Evolutionary conservation across 2,113 vertebrate species (phyloP).

Genomic region (Paradisaea rubra): DNA sequence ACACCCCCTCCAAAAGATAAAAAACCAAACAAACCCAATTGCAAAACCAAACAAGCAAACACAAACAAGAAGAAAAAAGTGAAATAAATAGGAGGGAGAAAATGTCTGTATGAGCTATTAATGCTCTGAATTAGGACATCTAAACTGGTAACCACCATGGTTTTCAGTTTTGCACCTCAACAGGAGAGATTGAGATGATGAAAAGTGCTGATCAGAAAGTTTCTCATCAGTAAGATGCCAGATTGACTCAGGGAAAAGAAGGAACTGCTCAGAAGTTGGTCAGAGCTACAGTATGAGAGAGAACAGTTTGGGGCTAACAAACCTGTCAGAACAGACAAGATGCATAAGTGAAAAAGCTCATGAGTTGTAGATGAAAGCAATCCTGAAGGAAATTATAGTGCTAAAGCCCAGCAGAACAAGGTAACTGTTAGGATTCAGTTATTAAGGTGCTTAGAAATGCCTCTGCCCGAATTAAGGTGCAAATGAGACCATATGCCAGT

Average conservation of each 20-base stretch:
- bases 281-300: background rate
- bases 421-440: background rate
- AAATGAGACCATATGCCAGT: too few species aligned
- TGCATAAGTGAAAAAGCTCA: background rate
- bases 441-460: too few species aligned
- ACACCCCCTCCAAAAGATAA: background rate
- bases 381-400: background rate
- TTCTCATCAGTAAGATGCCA: background rate
- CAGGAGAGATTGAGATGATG: background rate
- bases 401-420: background rate
- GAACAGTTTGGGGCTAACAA: background rate
- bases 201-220: background rate
- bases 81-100: background rate
- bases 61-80: background rate
- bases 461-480: too few species aligned
- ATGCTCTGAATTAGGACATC: background rate
- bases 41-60: background rate
- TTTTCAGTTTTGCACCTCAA: background rate
- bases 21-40: background rate
- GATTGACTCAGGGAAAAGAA: background rate
- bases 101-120: background rate
- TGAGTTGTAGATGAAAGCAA: background rate
- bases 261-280: background rate
- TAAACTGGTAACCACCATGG: background rate
- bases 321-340: background rate